phyloP scores from a whole-genome alignment of 1,140 invertebrate species.

The Sitodiplosis mosellana region DNA sequence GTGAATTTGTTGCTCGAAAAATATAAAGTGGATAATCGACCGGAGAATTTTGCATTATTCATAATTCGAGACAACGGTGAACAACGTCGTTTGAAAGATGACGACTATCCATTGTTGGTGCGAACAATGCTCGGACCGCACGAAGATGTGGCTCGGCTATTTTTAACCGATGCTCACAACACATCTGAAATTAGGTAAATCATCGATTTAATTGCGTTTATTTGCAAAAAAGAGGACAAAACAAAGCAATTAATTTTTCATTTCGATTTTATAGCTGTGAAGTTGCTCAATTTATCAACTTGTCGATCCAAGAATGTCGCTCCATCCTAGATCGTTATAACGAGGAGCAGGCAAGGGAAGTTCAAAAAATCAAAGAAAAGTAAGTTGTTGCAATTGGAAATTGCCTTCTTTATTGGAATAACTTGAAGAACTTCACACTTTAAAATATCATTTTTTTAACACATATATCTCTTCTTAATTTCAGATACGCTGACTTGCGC shows the following conservation, averaged over 20 bases:
- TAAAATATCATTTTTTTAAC: background rate
- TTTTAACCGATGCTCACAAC: constrained; percentile 55
- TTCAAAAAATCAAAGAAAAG: constrained; percentile 49
- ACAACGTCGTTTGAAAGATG: constrained; percentile 51
- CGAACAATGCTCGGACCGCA: constrained; percentile 62
- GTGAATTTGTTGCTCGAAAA: constrained; percentile 73
- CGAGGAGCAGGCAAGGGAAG: constrained; percentile 56
- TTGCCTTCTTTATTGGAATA: background rate
- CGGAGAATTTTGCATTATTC: constrained; percentile 64
- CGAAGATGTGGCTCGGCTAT: constrained; percentile 62
- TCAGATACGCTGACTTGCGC: constrained; percentile 43
- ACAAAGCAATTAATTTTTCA: background rate
- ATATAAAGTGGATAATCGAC: constrained; percentile 66
- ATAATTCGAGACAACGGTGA: constrained; percentile 70
- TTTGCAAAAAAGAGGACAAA: no score
- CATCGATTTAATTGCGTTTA: background rate
- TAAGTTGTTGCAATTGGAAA: constrained; percentile 23
- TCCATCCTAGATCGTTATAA: constrained; percentile 62
- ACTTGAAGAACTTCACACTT: background rate
- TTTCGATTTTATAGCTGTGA: constrained; percentile 26
- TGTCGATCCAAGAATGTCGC: constrained; percentile 56
- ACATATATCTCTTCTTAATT: constrained; percentile 19
- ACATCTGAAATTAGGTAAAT: constrained; percentile 48
- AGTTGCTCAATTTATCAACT: constrained; percentile 69
- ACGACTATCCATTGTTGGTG: constrained; percentile 61